Percentiles rank a stretch among this genome's conserved stretches.
These are phyloP conservation scores for Melanostoma mellinum DNA, from an alignment of 2,888 invertebrate genomes.

Conservation along the genomic window DNA sequence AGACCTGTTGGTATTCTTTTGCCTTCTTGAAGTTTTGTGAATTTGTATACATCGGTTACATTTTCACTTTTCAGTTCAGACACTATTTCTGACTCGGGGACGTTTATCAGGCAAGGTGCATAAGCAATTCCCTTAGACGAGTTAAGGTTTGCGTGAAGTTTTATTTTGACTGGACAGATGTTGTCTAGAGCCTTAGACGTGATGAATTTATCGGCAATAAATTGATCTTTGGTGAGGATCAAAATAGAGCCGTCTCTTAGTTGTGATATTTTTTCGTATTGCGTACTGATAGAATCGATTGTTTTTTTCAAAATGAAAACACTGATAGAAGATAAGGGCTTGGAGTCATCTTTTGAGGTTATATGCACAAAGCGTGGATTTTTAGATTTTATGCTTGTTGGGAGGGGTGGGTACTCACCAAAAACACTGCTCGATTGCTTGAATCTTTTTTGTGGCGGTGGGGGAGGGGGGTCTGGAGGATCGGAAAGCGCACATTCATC, in stretches of 20 bases:
- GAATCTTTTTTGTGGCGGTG: neutral
- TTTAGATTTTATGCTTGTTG: too few species aligned
- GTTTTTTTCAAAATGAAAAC: too few species aligned
- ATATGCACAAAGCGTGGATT: too few species aligned
- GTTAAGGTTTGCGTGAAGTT: constrained; percentile 36
- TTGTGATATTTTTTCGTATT: too few species aligned
- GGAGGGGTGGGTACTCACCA: too few species aligned
- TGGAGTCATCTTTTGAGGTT: too few species aligned
- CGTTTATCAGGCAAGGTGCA: constrained; percentile 25
- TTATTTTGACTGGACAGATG: constrained; percentile 32
- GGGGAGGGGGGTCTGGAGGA: constrained; percentile 19
- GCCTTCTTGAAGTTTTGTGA: constrained; percentile 16
- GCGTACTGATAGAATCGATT: too few species aligned
- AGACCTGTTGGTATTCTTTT: constrained; percentile 11
- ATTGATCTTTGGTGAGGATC: too few species aligned
- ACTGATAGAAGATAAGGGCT: too few species aligned
- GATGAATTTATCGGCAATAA: constrained; percentile 20
- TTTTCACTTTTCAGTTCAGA: constrained; percentile 6
- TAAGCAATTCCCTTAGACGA: neutral
- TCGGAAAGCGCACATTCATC: constrained; percentile 28
- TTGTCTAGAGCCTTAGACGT: constrained; percentile 23
- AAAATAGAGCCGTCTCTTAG: too few species aligned
- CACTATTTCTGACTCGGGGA: constrained; percentile 31
- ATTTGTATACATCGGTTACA: constrained; percentile 29
- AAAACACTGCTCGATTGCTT: too few species aligned